phyloP scores from a whole-genome alignment of 2,113 vertebrate species.

The Lepus americanus region DNA sequence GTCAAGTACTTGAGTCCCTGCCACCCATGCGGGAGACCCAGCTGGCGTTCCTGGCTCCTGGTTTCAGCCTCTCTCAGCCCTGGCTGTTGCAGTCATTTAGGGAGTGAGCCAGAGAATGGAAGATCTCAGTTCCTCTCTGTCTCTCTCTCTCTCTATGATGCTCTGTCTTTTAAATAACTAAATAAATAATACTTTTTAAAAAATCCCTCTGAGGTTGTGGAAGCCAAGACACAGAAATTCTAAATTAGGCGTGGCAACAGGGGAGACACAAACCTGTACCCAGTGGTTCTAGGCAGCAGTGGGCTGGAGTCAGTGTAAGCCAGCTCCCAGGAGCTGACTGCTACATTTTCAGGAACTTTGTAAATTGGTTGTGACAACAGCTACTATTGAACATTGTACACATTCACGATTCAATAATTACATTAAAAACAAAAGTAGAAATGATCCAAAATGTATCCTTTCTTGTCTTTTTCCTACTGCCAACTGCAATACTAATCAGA shows the following conservation, averaged over 20 bases:
- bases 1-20: no score
- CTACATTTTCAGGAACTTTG: neutral
- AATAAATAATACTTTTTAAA: no score
- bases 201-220: neutral
- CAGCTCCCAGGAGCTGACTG: fast-evolving
- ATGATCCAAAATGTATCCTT: neutral
- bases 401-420: neutral
- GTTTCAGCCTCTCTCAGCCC: no score
- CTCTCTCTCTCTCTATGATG: no score
- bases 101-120: no score
- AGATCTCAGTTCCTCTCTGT: no score
- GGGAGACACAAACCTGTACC: neutral
- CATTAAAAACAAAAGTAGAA: neutral
- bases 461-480: neutral
- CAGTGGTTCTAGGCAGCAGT: neutral
- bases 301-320: neutral
- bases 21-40: no score
- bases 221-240: neutral
- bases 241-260: neutral
- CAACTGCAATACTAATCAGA: no score
- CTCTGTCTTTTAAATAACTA: no score
- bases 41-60: no score
- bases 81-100: no score
- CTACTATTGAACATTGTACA: neutral
- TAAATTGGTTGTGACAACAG: neutral